These are phyloP conservation scores for Ceratina calcarata DNA, from an alignment of 1,140 invertebrate species.

Conservation along the genomic window DNA sequence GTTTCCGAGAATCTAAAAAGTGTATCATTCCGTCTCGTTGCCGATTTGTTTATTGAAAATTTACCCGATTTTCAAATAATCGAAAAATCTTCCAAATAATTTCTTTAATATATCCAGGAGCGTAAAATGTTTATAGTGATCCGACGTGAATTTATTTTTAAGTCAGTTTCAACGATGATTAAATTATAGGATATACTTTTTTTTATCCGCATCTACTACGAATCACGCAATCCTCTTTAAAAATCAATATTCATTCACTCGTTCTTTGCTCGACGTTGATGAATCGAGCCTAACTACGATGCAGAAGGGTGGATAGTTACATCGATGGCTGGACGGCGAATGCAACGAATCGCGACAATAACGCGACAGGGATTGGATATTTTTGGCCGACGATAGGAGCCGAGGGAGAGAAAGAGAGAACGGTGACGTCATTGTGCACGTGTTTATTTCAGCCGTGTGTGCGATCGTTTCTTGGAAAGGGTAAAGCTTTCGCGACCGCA, in stretches of 20 bases:
- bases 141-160: too few relatives aligned
- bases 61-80: not conserved
- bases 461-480: slow-evolving; percentile 60
- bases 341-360: slow-evolving; percentile 59
- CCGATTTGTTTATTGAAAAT: slow-evolving; percentile 19
- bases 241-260: slow-evolving; percentile 9
- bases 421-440: slow-evolving; percentile 69
- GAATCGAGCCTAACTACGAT: not conserved
- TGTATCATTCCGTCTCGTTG: slow-evolving; percentile 9
- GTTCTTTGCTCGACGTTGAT: not conserved
- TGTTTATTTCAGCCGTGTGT: slow-evolving; percentile 70
- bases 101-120: too few relatives aligned
- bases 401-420: not conserved
- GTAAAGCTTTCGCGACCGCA: slow-evolving; percentile 50
- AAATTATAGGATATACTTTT: not conserved
- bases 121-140: too few relatives aligned
- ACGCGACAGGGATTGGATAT: slow-evolving; percentile 57
- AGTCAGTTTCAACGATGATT: not conserved
- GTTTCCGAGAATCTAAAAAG: slow-evolving; percentile 34
- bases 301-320: not conserved
- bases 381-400: slow-evolving; percentile 57
- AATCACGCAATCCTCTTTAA: not conserved
- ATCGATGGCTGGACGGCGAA: slow-evolving; percentile 17
- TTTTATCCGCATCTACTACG: not conserved
- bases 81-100: not conserved